Evolutionary conservation across 2,888 invertebrate genomes (phyloP).

Genomic region (Bugula neritina): DNA sequence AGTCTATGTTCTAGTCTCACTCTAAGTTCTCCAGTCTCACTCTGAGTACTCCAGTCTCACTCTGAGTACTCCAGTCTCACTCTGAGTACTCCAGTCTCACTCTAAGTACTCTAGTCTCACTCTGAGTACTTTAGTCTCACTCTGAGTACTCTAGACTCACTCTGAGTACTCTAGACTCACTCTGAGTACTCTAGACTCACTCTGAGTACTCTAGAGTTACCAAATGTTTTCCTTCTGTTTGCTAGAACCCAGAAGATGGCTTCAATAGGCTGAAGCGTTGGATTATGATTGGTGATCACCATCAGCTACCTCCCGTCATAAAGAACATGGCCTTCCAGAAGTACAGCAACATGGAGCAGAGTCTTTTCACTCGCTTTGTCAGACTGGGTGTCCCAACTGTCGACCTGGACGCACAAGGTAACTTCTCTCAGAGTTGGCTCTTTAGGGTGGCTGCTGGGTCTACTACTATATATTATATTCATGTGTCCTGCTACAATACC

Average conservation of each 20-base stretch:
- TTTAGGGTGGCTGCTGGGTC: background rate
- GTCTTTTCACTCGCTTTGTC: constrained; percentile 91
- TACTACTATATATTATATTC: background rate
- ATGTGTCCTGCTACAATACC: background rate
- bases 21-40: no score
- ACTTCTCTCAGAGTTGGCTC: background rate
- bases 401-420: constrained; percentile 93
- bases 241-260: constrained; percentile 89
- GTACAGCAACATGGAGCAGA: constrained; percentile 99
- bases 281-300: constrained; percentile 99
- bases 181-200: no score
- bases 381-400: constrained; percentile 93
- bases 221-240: no score
- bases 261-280: constrained; percentile 91
- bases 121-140: no score
- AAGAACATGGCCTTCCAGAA: constrained; percentile 99
- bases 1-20: no score
- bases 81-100: no score
- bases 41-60: no score
- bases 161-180: no score
- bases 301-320: constrained; percentile 96
- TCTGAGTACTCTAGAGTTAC: no score
- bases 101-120: no score
- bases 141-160: no score
- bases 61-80: no score